These are phyloP conservation scores for Phaethon lepturus DNA, from an alignment of 2,113 vertebrate species.

Conservation along the genomic window DNA sequence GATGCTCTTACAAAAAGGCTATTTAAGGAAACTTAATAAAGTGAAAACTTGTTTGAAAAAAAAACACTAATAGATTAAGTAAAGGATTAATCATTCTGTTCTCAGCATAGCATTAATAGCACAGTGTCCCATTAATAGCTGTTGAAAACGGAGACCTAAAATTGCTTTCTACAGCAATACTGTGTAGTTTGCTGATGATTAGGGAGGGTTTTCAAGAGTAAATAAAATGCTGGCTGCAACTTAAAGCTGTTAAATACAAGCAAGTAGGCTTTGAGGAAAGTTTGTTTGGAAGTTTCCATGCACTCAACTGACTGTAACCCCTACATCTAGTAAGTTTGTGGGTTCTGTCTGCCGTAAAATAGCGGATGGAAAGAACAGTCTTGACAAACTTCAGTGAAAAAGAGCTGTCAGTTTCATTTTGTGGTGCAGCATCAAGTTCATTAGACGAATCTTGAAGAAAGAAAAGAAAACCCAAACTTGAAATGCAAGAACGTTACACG, in stretches of 20 bases:
- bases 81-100: background rate
- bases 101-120: background rate
- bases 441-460: background rate
- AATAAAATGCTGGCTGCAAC: background rate
- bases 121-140: background rate
- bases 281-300: background rate
- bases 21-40: background rate
- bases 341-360: background rate
- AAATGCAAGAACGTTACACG: background rate
- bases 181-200: background rate
- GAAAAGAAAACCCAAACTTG: background rate
- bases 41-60: background rate
- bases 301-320: background rate
- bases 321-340: accelerated
- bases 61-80: background rate
- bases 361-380: background rate
- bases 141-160: background rate
- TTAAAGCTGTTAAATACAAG: background rate
- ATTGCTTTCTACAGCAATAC: background rate
- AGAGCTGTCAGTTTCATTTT: background rate
- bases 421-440: background rate
- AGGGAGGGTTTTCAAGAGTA: background rate
- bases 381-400: background rate
- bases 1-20: background rate
- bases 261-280: background rate